Percentiles rank a stretch among this genome's conserved stretches.
These are phyloP conservation scores for Dione juno DNA, from an alignment of 2,888 invertebrate species.

Conservation along the genomic window DNA sequence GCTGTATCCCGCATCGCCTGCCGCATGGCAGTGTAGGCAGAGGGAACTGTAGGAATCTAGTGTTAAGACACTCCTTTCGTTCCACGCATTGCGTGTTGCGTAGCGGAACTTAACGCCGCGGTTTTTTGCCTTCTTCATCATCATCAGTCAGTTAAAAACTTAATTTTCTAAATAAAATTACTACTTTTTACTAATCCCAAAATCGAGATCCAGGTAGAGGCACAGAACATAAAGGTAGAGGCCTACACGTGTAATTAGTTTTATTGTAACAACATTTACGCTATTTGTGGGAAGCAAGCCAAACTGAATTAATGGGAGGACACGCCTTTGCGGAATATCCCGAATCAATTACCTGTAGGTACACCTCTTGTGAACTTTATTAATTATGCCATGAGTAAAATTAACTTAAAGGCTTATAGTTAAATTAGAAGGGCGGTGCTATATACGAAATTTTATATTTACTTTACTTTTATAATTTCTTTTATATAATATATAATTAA, in stretches of 20 bases:
- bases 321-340: constrained; percentile 7
- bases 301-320: constrained; percentile 24
- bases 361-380: constrained; percentile 17
- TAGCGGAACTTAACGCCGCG: too few species aligned
- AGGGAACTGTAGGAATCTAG: neutral
- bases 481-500: too few species aligned
- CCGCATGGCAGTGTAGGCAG: neutral
- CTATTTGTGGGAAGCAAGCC: constrained; percentile 12
- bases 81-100: too few species aligned
- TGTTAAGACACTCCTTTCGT: neutral
- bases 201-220: too few species aligned
- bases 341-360: constrained; percentile 22
- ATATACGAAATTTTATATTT: neutral
- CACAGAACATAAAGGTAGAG: too few species aligned
- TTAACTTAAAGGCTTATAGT: constrained; percentile 18
- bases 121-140: too few species aligned
- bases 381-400: constrained; percentile 21
- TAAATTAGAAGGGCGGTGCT: neutral
- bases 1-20: neutral
- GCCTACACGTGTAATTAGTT: neutral
- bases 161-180: too few species aligned
- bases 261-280: constrained; percentile 4
- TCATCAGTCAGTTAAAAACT: too few species aligned
- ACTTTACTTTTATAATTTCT: neutral
- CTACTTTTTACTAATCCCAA: too few species aligned